These are phyloP conservation scores for Lycocorax pyrrhopterus DNA, from an alignment of 2,113 vertebrate species.

Conservation along the genomic window DNA sequence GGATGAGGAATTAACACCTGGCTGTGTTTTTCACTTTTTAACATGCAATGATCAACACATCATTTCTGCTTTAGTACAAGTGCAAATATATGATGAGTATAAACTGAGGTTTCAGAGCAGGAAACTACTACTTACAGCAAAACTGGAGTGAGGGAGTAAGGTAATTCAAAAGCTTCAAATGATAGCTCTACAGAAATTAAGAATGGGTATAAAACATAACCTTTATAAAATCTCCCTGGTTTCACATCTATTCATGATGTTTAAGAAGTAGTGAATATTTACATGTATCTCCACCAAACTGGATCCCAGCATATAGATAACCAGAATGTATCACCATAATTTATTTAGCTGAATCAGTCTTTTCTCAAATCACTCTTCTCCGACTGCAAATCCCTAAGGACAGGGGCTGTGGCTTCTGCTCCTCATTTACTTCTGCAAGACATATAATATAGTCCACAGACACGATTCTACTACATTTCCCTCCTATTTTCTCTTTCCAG, in stretches of 20 bases:
- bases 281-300: neutral
- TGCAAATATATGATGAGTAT: neutral
- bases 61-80: neutral
- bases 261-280: neutral
- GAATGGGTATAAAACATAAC: neutral
- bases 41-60: neutral
- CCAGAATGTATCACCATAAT: neutral
- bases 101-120: neutral
- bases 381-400: neutral
- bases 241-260: neutral
- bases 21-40: neutral
- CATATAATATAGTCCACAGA: neutral
- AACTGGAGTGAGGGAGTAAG: neutral
- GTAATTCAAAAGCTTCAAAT: neutral
- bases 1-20: neutral
- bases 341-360: neutral
- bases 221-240: neutral
- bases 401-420: neutral
- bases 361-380: neutral
- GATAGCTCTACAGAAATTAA: neutral
- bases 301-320: neutral
- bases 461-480: neutral
- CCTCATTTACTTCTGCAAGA: neutral
- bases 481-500: neutral
- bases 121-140: neutral